A percentile compares a stretch with the other conserved stretches of the same genome.
These are phyloP conservation scores for Ciconia nigra DNA, from an alignment of 2,797 vertebrate species.

Conservation along the genomic window DNA sequence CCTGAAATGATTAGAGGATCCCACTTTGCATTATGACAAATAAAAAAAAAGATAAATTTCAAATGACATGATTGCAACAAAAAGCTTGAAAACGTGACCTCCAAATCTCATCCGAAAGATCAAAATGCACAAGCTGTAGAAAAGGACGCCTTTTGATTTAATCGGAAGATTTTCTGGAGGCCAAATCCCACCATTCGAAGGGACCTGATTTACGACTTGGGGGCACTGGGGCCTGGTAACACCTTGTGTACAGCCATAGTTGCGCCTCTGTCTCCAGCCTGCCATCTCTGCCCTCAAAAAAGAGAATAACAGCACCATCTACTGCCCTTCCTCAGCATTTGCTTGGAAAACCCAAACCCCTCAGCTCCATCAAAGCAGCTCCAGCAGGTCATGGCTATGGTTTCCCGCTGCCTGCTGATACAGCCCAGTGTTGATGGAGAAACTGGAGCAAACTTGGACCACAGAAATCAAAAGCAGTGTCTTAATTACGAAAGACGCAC, in stretches of 20 bases:
- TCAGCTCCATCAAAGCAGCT: background rate
- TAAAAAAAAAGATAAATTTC: background rate
- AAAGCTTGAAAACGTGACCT: background rate
- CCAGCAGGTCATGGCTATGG: background rate
- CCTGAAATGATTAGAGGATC: background rate
- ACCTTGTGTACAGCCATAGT: background rate
- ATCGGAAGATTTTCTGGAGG: background rate
- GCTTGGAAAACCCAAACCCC: background rate
- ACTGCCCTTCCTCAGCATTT: background rate
- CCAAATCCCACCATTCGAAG: background rate
- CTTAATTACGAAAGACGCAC: background rate
- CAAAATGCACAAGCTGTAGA: background rate
- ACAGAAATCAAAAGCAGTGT: background rate
- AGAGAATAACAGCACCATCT: conserved; percentile 68
- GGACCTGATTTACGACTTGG: background rate
- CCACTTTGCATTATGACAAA: background rate
- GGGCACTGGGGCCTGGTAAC: background rate
- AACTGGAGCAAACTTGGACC: background rate
- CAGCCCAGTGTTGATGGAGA: background rate
- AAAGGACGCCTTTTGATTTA: background rate
- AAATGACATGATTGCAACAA: fast-evolving
- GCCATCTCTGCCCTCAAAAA: background rate
- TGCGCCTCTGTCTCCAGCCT: background rate
- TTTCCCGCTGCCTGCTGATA: background rate
- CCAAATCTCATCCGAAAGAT: background rate